Base-by-base conservation (phyloP, 2,888 invertebrate species). In the Lepidocyrtinus sp. region DNA sequence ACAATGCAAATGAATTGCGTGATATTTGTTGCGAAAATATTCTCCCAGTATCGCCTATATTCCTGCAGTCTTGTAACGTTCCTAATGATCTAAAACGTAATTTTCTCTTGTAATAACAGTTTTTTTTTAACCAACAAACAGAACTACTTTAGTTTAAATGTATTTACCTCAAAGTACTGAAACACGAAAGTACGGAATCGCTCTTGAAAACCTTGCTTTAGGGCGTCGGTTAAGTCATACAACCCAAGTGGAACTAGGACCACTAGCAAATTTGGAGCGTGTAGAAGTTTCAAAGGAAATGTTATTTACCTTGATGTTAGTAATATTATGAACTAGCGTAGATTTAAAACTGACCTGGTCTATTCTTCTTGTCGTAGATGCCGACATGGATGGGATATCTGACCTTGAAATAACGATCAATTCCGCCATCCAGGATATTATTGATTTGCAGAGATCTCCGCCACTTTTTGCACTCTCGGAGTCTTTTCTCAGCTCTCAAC, bases 401-500 rank as follows among this genome's bases (percentile, higher is more conserved):
- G n/a, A 65, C 9, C 65, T 73, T 73, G n/a, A 73, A 73, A 64
- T 50, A 73, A 17, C 64, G 50, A 12, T 73, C 73, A 17, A 73
- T 22, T 0, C 73, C 73, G 21, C 22, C 46, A 19, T 55, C 64
- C 17, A 73, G 25, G 25, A 73, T 73, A 19, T 25, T 55, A 17
- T 65, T 21, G 0, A 73, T 55, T 45, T 73, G 1, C 21, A 64
- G 21, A 1, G 21, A n/a, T 7, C 17, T 7, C 19, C 65, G 25
- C 73, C 73, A 73, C 1, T 21, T 22, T 46, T 36, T 5, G n/a
- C 46, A 64, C 45, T 73, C 73, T 2, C 64, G 50, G 1, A 73
- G 22, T 55, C 50, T 63, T 50, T 64, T n/a, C 55, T 73, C 73
- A 3, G 73, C 62, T 19, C 46, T 24, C 17, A 64, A 64, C 25